Percentiles rank a stretch among this genome's conserved stretches.
These are phyloP conservation scores for Thereva nobilitata DNA, from an alignment of 2,888 invertebrate species.

Conservation along the genomic window DNA sequence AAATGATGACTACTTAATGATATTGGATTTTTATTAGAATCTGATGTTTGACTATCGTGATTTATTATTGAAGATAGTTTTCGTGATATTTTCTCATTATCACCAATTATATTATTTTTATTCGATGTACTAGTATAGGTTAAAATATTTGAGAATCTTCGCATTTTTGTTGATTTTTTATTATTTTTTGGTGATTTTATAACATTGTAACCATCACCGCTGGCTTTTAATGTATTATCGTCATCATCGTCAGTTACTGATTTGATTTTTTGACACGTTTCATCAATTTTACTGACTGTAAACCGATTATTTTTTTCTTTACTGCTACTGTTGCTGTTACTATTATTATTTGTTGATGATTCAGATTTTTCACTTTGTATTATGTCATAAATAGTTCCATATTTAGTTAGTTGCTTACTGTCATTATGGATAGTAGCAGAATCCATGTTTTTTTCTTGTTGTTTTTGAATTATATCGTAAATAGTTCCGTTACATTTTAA, in stretches of 20 bases:
- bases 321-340: constrained; percentile 31
- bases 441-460: constrained; percentile 40
- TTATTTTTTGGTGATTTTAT: constrained; percentile 41
- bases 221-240: constrained; percentile 12
- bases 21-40: background rate
- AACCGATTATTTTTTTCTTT: constrained; percentile 50
- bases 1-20: background rate
- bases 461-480: constrained; percentile 57
- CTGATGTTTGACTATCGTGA: background rate
- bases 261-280: constrained; percentile 42
- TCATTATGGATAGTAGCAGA: constrained; percentile 27
- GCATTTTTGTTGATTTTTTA: constrained; percentile 52
- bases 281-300: constrained; percentile 56
- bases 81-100: background rate
- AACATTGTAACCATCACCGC: constrained; percentile 27
- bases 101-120: constrained; percentile 8
- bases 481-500: constrained; percentile 52
- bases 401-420: constrained; percentile 47
- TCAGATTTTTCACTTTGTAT: constrained; percentile 49
- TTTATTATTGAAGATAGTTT: background rate
- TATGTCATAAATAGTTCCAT: constrained; percentile 58
- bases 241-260: background rate
- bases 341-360: constrained; percentile 46
- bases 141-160: constrained; percentile 57
- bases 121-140: constrained; percentile 47